Base-by-base conservation (phyloP, 1,140 invertebrate species). In the Helicoverpa zea region DNA sequence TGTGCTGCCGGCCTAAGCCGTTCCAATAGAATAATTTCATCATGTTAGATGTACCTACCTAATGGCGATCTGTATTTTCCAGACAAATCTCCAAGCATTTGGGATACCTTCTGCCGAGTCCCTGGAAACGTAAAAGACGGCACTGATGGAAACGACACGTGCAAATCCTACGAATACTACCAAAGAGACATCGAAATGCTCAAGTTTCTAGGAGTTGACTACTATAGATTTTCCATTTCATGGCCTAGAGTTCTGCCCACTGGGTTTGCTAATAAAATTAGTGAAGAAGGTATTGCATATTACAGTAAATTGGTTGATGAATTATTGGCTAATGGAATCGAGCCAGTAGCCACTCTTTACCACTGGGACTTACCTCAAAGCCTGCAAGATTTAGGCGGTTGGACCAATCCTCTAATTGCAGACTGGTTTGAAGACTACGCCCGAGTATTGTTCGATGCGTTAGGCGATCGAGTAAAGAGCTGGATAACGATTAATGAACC, bases 211-310 rank as follows among this genome's bases (percentile, higher is more conserved):
- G 95, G 95, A 7, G 95, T 93, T 2, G 86, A 95, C 49, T 92
- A 94, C 75, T 96, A 96, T 84, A 92, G 96, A 64, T 96, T 97
- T 85, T 97, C 97, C 1, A 92, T 97, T 80, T 96, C 96, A 4
- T 97, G 96, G 96, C 66, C 96, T 0, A 89, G 96, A 77, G 89
- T 97, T n/a, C 85, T 97, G 14, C 96, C 96, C 0, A 94, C 88
- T 47, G 96, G 96, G 5, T 94, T 91, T 16, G 11, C 68, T 3
- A 64, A 82, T 35, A 74, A 82, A 79, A 79, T 82, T 14, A 82
- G 68, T 23, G 18, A 29, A 18, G 81, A 29, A 30, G 81, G 81
- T n/a, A 56, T 49, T 5, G 56, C 43, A 1, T 82, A 82, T 68
- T 82, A 82, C 51, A 82, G 78, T 54, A 74, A 74, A 12, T 58